These are phyloP conservation scores for Heliothis peltigera DNA, from an alignment of 2,888 invertebrate species.

Conservation along the genomic window DNA sequence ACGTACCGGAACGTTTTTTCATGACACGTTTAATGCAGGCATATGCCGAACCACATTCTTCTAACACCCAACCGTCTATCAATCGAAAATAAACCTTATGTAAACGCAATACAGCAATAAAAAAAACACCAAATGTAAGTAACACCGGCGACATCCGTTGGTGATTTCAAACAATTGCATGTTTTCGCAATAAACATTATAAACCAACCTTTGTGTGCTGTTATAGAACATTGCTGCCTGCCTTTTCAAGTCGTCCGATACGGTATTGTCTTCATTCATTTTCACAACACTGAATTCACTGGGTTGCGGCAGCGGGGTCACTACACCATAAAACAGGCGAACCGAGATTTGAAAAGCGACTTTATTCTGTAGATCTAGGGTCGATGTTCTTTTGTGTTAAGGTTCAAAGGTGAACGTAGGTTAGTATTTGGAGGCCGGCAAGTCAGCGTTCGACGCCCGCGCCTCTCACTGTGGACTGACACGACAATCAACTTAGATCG, in stretches of 20 bases:
- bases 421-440: slow-evolving; percentile 72
- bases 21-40: slow-evolving; percentile 47
- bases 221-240: slow-evolving; percentile 88
- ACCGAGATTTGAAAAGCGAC: slow-evolving; percentile 37
- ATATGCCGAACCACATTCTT: slow-evolving; percentile 27
- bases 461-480: slow-evolving; percentile 79
- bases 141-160: slow-evolving; percentile 61
- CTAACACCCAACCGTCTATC: slow-evolving; percentile 5
- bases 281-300: slow-evolving; percentile 64
- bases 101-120: slow-evolving; percentile 23
- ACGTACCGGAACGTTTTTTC: slow-evolving; percentile 57
- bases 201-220: slow-evolving; percentile 84
- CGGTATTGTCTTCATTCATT: slow-evolving; percentile 84
- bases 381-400: slow-evolving; percentile 47
- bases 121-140: slow-evolving; percentile 21
- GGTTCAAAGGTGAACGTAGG: slow-evolving; percentile 65
- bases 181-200: slow-evolving; percentile 54
- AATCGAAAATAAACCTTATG: slow-evolving; percentile 45
- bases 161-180: slow-evolving; percentile 62
- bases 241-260: slow-evolving; percentile 83
- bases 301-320: slow-evolving; percentile 50
- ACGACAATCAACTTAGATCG: slow-evolving; percentile 67
- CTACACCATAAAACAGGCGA: slow-evolving; percentile 55
- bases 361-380: slow-evolving; percentile 53
- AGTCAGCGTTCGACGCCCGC: slow-evolving; percentile 83